phyloP scores from a whole-genome alignment of 2,888 invertebrate genomes.

The Saturnia japonica region DNA sequence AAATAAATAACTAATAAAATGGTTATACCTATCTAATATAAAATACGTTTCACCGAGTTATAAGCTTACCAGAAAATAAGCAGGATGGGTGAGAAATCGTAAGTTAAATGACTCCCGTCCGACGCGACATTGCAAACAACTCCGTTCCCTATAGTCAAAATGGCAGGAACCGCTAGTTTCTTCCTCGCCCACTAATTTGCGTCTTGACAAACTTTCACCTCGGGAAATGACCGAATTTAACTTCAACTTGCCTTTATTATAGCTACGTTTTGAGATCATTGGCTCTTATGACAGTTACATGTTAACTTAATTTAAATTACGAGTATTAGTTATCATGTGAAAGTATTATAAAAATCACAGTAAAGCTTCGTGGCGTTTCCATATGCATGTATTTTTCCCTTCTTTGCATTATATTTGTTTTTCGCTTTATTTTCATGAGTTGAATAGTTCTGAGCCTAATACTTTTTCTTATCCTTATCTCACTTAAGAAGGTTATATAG shows the following conservation, averaged over 20 bases:
- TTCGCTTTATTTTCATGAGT: too few relatives aligned
- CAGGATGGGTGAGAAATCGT: not conserved
- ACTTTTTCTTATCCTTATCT: too few relatives aligned
- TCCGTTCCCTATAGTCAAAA: slow-evolving; percentile 32
- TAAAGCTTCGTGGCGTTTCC: too few relatives aligned
- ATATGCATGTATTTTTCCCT: too few relatives aligned
- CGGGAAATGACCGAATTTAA: slow-evolving; percentile 50
- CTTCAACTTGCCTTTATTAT: slow-evolving; percentile 33
- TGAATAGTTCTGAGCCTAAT: too few relatives aligned
- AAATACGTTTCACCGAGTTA: slow-evolving; percentile 36
- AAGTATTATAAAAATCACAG: not conserved
- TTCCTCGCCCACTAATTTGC: slow-evolving; percentile 61
- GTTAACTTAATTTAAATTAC: not conserved
- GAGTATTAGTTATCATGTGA: not conserved
- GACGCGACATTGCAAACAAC: slow-evolving; percentile 15
- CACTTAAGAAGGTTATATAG: too few relatives aligned
- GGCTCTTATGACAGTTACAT: not conserved
- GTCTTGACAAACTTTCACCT: slow-evolving; percentile 56
- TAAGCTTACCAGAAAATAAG: slow-evolving; percentile 1
- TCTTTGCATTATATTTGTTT: too few relatives aligned
- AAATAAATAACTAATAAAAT: too few relatives aligned
- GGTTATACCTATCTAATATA: not conserved
- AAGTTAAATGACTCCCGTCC: too few relatives aligned
- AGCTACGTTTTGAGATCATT: slow-evolving; percentile 17
- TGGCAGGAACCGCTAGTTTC: slow-evolving; percentile 48